Evolutionary conservation across 92 coral and sea anemone genomes (phyloP).

Genomic region (Phenganax stokvisi): DNA sequence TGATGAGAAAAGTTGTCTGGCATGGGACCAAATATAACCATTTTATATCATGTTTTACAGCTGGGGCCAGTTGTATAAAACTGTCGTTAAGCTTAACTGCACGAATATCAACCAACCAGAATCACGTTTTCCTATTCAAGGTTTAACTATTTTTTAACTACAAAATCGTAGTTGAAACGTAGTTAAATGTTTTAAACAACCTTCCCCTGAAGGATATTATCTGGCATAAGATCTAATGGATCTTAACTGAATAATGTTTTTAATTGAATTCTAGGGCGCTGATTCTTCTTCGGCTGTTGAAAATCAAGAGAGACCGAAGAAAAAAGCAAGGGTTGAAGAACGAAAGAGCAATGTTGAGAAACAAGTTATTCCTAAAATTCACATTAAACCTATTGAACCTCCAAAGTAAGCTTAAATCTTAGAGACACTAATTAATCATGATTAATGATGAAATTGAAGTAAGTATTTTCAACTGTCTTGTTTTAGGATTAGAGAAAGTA

Average conservation of each 20-base stretch:
- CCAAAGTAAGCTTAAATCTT: slow-evolving; percentile 55
- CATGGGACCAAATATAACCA: no score
- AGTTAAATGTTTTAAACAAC: no score
- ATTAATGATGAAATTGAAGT: not conserved
- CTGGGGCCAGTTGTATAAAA: no score
- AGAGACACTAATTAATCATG: not conserved
- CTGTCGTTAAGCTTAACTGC: no score
- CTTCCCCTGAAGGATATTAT: not conserved
- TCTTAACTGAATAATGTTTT: not conserved
- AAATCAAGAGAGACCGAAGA: slow-evolving; percentile 25
- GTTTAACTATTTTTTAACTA: no score
- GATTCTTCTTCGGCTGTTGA: slow-evolving; percentile 67
- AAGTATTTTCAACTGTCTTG: not conserved
- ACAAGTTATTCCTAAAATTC: slow-evolving; percentile 74
- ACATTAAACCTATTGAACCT: slow-evolving; percentile 91
- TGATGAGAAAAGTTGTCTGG: no score
- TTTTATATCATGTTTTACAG: no score
- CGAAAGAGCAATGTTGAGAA: slow-evolving; percentile 52
- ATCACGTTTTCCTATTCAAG: no score
- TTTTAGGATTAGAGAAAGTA: slow-evolving; percentile 2
- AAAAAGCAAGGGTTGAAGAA: slow-evolving; percentile 46
- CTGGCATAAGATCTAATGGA: not conserved
- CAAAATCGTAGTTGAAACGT: no score
- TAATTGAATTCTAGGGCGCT: slow-evolving; percentile 47
- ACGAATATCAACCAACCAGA: no score